Conservation (phyloP, 2,113 vertebrate genomes). For the Stegostoma tigrinum region DNA sequence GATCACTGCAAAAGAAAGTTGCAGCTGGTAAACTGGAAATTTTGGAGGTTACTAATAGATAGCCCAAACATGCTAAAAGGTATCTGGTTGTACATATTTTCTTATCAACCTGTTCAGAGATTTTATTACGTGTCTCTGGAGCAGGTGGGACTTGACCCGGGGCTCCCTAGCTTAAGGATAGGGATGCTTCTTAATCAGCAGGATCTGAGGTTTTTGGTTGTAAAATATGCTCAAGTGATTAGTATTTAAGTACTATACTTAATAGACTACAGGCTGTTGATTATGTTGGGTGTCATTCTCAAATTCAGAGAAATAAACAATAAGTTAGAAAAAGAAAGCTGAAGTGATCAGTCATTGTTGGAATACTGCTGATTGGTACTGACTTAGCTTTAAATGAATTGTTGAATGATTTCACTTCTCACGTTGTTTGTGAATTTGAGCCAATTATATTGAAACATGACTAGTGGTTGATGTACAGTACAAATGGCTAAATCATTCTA, state of each 20-base stretch:
- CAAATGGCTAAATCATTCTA: not conserved
- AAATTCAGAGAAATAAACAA: not conserved
- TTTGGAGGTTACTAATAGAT: too few relatives aligned
- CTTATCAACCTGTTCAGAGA: too few relatives aligned
- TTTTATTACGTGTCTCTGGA: too few relatives aligned
- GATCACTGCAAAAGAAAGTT: not conserved
- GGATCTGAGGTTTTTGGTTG: too few relatives aligned
- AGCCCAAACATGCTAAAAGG: too few relatives aligned
- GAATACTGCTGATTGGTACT: not conserved
- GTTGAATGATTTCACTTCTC: not conserved
- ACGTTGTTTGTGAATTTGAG: not conserved
- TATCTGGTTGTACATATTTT: too few relatives aligned
- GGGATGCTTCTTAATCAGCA: too few relatives aligned
- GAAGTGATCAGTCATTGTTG: not conserved
- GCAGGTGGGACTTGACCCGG: too few relatives aligned
- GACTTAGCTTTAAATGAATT: not conserved
- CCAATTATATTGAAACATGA: not conserved
- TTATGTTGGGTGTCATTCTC: not conserved
- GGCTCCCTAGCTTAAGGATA: too few relatives aligned
- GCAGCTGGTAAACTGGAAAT: not conserved
- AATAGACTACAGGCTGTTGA: not conserved
- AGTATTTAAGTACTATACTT: not conserved
- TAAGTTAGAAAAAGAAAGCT: not conserved
- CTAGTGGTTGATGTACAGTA: not conserved
- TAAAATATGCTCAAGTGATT: not conserved